These are phyloP conservation scores for Brachystomella parvula DNA, from an alignment of 1,140 invertebrate genomes.

Conservation along the genomic window DNA sequence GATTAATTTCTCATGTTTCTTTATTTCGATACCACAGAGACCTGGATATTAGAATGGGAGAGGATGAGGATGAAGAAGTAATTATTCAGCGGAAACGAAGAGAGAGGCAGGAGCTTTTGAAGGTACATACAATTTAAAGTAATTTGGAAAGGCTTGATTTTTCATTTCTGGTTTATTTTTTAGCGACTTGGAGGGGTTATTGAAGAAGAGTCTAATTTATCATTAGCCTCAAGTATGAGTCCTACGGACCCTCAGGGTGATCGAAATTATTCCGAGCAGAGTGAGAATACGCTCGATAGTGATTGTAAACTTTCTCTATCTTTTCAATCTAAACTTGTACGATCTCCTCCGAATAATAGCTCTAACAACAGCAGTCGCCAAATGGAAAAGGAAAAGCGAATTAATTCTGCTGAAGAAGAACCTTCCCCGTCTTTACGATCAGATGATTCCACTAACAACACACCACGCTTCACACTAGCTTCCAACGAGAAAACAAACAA, in stretches of 20 bases:
- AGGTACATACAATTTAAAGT: constrained; percentile 49
- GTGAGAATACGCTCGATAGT: constrained; percentile 45
- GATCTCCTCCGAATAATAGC: constrained; percentile 41
- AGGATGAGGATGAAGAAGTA: constrained; percentile 87
- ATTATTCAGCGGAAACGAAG: constrained; percentile 85
- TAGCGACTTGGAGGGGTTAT: constrained; percentile 51
- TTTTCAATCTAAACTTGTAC: constrained; percentile 38
- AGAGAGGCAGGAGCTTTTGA: constrained; percentile 78
- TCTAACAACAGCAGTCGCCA: constrained; percentile 39
- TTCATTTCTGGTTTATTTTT: constrained; percentile 23
- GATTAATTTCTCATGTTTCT: constrained; percentile 18
- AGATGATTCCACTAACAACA: too few species aligned
- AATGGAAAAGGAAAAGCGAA: constrained; percentile 34
- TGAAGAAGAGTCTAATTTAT: constrained; percentile 55
- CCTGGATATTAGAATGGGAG: constrained; percentile 64
- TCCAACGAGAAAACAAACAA: constrained; percentile 10
- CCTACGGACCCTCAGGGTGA: constrained; percentile 38
- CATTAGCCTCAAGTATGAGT: constrained; percentile 42
- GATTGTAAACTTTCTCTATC: constrained; percentile 38
- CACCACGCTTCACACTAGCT: not conserved
- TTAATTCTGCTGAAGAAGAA: constrained; percentile 12
- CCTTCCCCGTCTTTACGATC: too few species aligned
- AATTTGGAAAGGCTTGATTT: not conserved
- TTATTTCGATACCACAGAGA: constrained; percentile 38
- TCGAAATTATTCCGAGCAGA: constrained; percentile 40